phyloP scores from a whole-genome alignment of 2,888 invertebrate genomes.

The Pyrrhosoma nymphula region DNA sequence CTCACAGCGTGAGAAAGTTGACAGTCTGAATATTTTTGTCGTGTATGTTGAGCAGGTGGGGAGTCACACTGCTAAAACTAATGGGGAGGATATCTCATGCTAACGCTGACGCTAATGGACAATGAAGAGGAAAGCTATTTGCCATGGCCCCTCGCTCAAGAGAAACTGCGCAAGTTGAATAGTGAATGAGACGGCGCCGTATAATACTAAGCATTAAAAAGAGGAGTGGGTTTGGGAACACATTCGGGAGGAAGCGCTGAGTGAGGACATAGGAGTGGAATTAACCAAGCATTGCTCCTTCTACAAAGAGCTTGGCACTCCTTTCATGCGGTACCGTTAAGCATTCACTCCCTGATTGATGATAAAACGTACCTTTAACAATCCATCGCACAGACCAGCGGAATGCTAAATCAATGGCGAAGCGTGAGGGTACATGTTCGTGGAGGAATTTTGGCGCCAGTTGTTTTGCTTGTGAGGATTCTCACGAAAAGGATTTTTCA shows the following conservation, averaged over 20 bases:
- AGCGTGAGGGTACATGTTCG: too few species aligned
- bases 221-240: background rate
- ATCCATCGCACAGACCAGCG: background rate
- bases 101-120: constrained; percentile 16
- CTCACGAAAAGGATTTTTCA: too few species aligned
- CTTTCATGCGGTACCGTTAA: background rate
- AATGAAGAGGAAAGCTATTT: constrained; percentile 31
- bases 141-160: background rate
- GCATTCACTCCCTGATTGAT: background rate
- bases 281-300: background rate
- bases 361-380: background rate
- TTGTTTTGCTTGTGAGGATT: too few species aligned
- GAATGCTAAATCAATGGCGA: background rate
- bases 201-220: background rate
- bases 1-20: background rate
- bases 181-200: constrained; percentile 17
- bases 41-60: background rate
- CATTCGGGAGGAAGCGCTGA: background rate
- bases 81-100: constrained; percentile 11
- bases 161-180: background rate
- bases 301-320: background rate
- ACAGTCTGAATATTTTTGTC: constrained; percentile 25
- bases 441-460: too few species aligned
- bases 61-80: background rate
- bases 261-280: background rate